These are phyloP conservation scores for Dinomys branickii DNA, from an alignment of 2,113 vertebrate species.

Conservation along the genomic window DNA sequence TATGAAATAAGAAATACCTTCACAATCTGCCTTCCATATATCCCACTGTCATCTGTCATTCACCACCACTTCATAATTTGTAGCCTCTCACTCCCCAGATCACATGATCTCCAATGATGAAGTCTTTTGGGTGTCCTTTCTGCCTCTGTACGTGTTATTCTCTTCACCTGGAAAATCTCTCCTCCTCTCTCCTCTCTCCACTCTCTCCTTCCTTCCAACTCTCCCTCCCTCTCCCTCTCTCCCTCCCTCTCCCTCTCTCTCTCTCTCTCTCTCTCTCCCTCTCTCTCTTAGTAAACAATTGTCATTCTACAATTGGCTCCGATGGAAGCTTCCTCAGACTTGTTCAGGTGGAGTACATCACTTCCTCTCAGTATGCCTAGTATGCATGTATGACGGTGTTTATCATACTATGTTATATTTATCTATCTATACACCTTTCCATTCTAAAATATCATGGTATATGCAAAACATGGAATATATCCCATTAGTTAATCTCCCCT, in stretches of 20 bases:
- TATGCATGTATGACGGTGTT: not conserved
- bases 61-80: not conserved
- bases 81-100: not conserved
- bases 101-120: not conserved
- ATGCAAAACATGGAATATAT: not conserved
- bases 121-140: not conserved
- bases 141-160: not conserved
- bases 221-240: not conserved
- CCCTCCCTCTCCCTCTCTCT: too few species aligned
- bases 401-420: not conserved
- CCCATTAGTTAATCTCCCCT: not conserved
- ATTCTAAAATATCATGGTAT: not conserved
- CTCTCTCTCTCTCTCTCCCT: too few species aligned
- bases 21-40: not conserved
- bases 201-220: not conserved
- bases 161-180: not conserved
- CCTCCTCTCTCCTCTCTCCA: not conserved
- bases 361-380: not conserved
- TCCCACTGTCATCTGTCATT: not conserved
- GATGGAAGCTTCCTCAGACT: not conserved
- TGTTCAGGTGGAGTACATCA: not conserved
- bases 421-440: not conserved
- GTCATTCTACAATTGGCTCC: not conserved
- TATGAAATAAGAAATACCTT: not conserved
- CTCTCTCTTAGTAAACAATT: not conserved